Evolutionary conservation across 2,113 vertebrate genomes (phyloP).

Genomic region (Puntigrus tetrazona): DNA sequence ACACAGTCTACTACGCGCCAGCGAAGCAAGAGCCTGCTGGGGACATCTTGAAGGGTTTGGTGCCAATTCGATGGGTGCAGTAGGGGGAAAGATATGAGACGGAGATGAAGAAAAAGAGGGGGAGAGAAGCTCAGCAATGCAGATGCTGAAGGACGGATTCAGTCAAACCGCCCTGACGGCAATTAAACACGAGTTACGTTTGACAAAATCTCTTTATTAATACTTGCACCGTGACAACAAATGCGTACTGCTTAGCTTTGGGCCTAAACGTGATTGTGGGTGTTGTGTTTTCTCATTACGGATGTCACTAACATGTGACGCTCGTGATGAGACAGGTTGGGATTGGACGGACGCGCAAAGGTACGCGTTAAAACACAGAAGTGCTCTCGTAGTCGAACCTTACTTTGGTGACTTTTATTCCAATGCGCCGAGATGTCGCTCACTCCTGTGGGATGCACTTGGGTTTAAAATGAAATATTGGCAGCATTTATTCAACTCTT

Average conservation of each 20-base stretch:
- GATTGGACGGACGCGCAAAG: neutral
- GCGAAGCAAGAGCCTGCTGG: conserved; percentile 78
- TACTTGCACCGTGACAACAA: neutral
- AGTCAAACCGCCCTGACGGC: conserved; percentile 26
- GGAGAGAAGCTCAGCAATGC: conserved; percentile 23
- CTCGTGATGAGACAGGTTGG: neutral
- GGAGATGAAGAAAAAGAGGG: conserved; percentile 24
- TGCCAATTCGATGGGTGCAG: conserved; percentile 57
- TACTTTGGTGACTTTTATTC: neutral
- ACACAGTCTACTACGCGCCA: conserved; percentile 76
- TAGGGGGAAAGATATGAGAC: conserved; percentile 52
- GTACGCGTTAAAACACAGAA: neutral
- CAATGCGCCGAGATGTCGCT: too few species aligned
- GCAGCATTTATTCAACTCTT: neutral
- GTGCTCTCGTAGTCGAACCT: neutral
- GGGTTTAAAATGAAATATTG: neutral
- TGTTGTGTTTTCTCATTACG: neutral
- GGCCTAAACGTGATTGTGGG: neutral
- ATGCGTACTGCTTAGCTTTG: neutral
- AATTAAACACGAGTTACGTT: conserved; percentile 40
- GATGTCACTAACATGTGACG: neutral
- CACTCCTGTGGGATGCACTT: neutral
- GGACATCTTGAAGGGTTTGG: conserved; percentile 75
- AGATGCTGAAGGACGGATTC: conserved; percentile 36
- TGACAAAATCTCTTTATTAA: conserved; percentile 41